These are phyloP conservation scores for Aleadryas rufinucha DNA, from an alignment of 2,113 vertebrate genomes.

Conservation along the genomic window DNA sequence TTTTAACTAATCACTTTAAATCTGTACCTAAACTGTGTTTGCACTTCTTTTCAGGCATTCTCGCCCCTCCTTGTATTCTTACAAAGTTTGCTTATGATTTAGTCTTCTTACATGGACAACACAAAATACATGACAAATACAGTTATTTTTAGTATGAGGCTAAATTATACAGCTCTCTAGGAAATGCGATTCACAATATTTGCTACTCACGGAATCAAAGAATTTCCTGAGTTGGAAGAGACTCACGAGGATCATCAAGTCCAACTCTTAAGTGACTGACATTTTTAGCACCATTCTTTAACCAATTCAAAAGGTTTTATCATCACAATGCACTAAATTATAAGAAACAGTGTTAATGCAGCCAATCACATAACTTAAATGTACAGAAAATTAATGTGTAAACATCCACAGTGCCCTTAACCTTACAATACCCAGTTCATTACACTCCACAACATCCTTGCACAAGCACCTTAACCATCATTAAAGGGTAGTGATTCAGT, in stretches of 20 bases:
- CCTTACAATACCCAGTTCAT: not conserved
- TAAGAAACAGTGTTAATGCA: not conserved
- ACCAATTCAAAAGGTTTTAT: not conserved
- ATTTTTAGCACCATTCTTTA: not conserved
- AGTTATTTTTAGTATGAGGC: not conserved
- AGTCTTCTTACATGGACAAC: not conserved
- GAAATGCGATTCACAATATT: not conserved
- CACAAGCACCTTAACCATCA: not conserved
- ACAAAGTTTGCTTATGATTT: not conserved
- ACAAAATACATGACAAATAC: not conserved
- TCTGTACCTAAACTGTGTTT: not conserved
- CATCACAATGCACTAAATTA: not conserved
- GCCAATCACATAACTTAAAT: not conserved
- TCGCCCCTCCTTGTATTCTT: not conserved
- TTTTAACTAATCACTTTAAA: not conserved
- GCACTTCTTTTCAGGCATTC: not conserved
- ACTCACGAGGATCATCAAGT: not conserved
- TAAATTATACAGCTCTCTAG: not conserved
- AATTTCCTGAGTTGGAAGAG: not conserved
- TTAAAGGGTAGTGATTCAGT: not conserved
- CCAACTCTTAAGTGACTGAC: not conserved
- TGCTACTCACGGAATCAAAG: not conserved
- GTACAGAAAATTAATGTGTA: not conserved
- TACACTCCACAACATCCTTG: not conserved
- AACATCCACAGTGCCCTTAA: not conserved